Base-by-base conservation (phyloP, 2,797 vertebrate species). In the Potorous gilbertii region DNA sequence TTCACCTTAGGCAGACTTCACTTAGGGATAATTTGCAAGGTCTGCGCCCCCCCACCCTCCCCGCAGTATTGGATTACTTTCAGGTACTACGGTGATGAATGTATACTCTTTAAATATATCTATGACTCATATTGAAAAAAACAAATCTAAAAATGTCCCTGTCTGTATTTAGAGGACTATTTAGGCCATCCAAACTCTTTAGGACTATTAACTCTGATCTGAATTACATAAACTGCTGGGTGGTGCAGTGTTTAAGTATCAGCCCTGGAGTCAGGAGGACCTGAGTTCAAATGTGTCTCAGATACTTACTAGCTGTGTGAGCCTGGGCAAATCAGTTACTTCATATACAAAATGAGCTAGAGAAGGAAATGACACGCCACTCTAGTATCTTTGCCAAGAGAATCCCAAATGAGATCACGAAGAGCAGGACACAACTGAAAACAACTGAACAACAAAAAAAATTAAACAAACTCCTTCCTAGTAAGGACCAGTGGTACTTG, bases 11-110 rank as follows among this genome's bases (percentile, higher is more conserved):
- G 66, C n/a, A 81, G 66, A 46, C 40, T 81, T 81, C 6, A 81
- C n/a, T 74, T 40, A 74, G n/a, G 66, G n/a, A 81, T 46, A 81
- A 81, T 81, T 81, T 46, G 21, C n/a, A 74, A 34, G n/a, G 14
- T 40, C 8, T 18, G 1, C 1, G 4, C 5, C 4, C 34, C 14
- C 4, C 2, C 2, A 29, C 3, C 31, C 3, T 0, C 11, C 57
- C 11, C 29, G 3, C 57, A 31, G 4, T 28, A 81, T 46, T 24
- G 46, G 10, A 12, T 81, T 81, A 81, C n/a, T 81, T 74, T 74
- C n/a, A 40, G n/a, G 16, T 40, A 40, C n/a, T 74, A 21, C 24
- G 28, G n/a, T 21, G n/a, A 81, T 81, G n/a, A 81, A 81, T 81
- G n/a, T 40, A 81, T 40, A 40, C n/a, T 40, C 5, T 40, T 81